Conservation (phyloP, 2,888 invertebrate genomes). For the Encarsia formosa region DNA sequence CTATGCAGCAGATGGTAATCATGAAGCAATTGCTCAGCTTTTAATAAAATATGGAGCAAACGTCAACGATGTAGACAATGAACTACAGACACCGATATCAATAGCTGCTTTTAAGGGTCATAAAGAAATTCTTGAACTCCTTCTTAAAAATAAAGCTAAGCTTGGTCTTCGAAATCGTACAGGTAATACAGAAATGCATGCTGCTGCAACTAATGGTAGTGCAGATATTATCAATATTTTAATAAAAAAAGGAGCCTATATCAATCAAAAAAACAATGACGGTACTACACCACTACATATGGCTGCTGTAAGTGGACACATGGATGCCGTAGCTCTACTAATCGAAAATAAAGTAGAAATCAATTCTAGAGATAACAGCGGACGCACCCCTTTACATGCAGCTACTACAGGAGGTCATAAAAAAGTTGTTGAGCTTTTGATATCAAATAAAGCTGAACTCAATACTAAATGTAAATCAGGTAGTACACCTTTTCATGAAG, state of each 20-base stretch:
- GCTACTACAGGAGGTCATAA: not conserved
- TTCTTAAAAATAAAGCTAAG: slow-evolving; percentile 18
- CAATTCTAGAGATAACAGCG: too few species aligned
- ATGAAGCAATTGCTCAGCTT: not conserved
- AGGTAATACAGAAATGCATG: not conserved
- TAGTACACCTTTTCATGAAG: slow-evolving; percentile 3
- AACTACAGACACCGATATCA: not conserved
- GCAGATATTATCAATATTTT: not conserved
- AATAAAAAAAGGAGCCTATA: not conserved
- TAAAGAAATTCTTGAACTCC: slow-evolving; percentile 1
- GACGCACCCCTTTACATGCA: not conserved
- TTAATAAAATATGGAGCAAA: not conserved
- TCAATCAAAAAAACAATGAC: not conserved
- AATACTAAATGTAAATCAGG: slow-evolving; percentile 11
- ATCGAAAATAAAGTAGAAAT: not conserved
- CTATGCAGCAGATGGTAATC: not conserved
- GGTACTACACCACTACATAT: not conserved
- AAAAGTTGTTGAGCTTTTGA: not conserved
- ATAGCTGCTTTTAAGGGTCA: slow-evolving; percentile 7
- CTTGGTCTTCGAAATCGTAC: not conserved
- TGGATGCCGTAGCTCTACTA: not conserved
- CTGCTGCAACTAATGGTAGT: not conserved
- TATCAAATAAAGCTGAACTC: slow-evolving; percentile 19
- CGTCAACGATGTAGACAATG: not conserved
- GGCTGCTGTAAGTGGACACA: not conserved